These are phyloP conservation scores for Rhipidura dahli DNA, from an alignment of 2,113 vertebrate genomes.

Conservation along the genomic window DNA sequence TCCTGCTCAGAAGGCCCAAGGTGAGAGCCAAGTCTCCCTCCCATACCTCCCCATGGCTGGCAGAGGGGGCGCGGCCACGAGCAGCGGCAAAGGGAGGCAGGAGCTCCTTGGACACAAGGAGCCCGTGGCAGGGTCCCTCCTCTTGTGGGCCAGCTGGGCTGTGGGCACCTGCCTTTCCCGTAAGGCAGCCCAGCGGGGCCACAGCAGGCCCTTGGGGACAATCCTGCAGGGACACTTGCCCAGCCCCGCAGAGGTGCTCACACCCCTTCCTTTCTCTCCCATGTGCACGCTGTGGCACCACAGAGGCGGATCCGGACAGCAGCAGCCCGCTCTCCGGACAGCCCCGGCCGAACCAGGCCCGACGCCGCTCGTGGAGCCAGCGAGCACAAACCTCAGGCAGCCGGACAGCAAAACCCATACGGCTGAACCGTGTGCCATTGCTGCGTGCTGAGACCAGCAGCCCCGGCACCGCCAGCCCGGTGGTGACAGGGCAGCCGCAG, in stretches of 20 bases:
- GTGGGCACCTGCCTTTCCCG: neutral
- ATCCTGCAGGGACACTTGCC: neutral
- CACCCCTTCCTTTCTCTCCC: too few relatives aligned
- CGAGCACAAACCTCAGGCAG: neutral
- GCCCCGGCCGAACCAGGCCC: accelerated
- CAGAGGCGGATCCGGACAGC: neutral
- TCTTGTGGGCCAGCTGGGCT: neutral
- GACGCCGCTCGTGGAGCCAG: neutral
- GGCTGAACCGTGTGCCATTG: neutral
- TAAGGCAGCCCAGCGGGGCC: neutral
- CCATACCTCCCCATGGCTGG: neutral
- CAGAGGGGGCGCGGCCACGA: neutral
- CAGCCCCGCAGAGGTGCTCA: neutral
- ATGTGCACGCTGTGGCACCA: neutral
- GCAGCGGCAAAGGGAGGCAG: neutral
- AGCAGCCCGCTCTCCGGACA: neutral
- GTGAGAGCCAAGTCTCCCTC: neutral
- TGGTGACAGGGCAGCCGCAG: too few relatives aligned
- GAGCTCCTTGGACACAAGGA: neutral
- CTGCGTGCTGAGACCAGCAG: neutral
- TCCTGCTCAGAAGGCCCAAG: neutral
- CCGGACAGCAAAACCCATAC: accelerated
- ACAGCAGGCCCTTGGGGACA: neutral
- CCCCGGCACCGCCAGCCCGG: accelerated
- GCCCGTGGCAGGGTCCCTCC: neutral